Conservation (phyloP, 2,888 invertebrate genomes). For the Abscondita cerata region DNA sequence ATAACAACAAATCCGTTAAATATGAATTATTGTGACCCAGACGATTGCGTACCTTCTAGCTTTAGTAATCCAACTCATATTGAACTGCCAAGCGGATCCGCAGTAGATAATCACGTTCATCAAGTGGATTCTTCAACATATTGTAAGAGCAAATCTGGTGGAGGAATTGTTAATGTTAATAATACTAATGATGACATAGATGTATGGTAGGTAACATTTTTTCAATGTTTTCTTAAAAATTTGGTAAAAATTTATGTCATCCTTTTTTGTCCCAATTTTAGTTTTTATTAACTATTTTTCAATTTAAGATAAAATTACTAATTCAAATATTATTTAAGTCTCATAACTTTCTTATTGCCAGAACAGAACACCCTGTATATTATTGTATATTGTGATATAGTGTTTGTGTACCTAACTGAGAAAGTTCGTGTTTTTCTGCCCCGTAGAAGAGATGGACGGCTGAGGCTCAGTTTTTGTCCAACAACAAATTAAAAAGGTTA, state of each 20-base stretch:
- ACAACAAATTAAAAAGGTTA: too few relatives aligned
- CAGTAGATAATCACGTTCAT: conserved; percentile 45
- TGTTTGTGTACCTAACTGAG: too few relatives aligned
- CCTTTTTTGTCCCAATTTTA: background rate
- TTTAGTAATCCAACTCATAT: conserved; percentile 79
- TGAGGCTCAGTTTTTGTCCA: too few relatives aligned
- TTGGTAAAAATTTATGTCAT: too few relatives aligned
- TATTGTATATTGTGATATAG: too few relatives aligned
- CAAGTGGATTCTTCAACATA: conserved; percentile 73
- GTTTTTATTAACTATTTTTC: too few relatives aligned
- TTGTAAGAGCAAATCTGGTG: conserved; percentile 64
- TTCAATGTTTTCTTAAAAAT: background rate
- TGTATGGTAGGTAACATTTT: conserved; percentile 49
- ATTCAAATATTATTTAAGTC: too few relatives aligned
- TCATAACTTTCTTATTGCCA: too few relatives aligned
- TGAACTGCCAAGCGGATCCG: conserved; percentile 63
- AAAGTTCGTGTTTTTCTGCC: too few relatives aligned
- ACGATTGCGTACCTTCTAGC: conserved; percentile 66
- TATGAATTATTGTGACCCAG: conserved; percentile 72
- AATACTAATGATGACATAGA: conserved; percentile 49
- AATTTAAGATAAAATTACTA: too few relatives aligned
- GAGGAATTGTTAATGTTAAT: conserved; percentile 43
- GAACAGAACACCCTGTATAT: too few relatives aligned
- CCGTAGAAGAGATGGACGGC: too few relatives aligned
- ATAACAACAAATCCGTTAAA: conserved; percentile 82